Evolutionary conservation across 2,797 vertebrate species (phyloP).

Genomic region (Rhinophrynus dorsalis): DNA sequence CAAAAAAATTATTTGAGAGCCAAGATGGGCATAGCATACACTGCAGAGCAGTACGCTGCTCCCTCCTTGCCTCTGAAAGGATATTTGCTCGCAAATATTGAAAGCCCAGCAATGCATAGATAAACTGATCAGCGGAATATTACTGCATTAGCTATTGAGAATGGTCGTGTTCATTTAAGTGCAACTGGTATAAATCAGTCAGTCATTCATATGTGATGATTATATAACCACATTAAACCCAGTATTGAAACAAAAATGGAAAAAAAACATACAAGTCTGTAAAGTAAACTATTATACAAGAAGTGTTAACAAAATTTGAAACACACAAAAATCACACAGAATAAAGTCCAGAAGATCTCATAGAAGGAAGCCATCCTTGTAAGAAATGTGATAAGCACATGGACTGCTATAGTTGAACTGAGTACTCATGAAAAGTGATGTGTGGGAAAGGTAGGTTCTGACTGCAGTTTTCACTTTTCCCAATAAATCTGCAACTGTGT

Average conservation of each 20-base stretch:
- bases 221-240: constrained; percentile 69
- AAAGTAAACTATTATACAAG: too few relatives aligned
- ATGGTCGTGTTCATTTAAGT: constrained; percentile 71
- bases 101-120: constrained; percentile 92
- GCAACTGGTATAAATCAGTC: constrained; percentile 72
- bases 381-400: constrained; percentile 54
- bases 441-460: not conserved
- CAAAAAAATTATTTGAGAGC: constrained; percentile 69
- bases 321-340: too few relatives aligned
- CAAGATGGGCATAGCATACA: too few relatives aligned
- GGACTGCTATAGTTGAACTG: constrained; percentile 60
- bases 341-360: too few relatives aligned
- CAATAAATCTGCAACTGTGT: constrained; percentile 58
- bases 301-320: too few relatives aligned
- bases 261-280: constrained; percentile 57
- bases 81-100: constrained; percentile 62
- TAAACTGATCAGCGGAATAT: constrained; percentile 90
- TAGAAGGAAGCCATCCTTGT: not conserved
- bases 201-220: constrained; percentile 62
- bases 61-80: too few relatives aligned
- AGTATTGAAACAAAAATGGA: constrained; percentile 41
- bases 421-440: not conserved
- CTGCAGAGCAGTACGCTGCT: too few relatives aligned
- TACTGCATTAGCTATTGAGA: constrained; percentile 82
- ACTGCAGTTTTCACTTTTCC: constrained; percentile 2